Conservation (phyloP, 2,888 invertebrate genomes). For the Lepidonotus clava region DNA sequence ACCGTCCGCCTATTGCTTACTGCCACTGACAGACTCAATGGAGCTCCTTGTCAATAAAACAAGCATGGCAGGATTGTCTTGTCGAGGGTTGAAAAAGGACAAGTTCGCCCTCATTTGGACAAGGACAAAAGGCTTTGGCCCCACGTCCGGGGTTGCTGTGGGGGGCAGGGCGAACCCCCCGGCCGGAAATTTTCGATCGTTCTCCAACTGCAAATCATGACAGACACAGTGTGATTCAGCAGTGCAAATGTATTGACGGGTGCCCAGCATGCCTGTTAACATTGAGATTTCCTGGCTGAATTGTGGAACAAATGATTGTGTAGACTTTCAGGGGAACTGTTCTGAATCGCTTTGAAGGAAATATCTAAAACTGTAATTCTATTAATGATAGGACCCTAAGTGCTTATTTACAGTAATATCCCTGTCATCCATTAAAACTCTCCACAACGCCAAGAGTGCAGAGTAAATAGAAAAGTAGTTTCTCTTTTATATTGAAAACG, state of each 20-base stretch:
- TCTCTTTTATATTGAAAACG: not conserved
- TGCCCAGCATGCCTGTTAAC: no score
- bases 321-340: no score
- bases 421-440: no score
- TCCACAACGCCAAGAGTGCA: no score
- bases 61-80: slow-evolving; percentile 4
- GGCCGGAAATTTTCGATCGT: not conserved
- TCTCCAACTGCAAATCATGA: not conserved
- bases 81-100: not conserved
- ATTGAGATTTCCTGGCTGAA: no score
- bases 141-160: not conserved
- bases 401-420: no score
- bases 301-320: no score
- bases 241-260: no score
- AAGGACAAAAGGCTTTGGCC: not conserved
- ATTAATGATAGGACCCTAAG: no score
- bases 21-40: not conserved
- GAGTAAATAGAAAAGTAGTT: no score
- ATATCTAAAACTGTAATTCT: no score
- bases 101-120: slow-evolving; percentile 11
- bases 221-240: not conserved
- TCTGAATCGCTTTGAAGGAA: no score
- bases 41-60: slow-evolving; percentile 2
- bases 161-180: not conserved
- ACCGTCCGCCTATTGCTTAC: not conserved